Percentiles rank a stretch among this genome's conserved stretches.
Conservation (phyloP, 2,797 vertebrate genomes). For the Triplophysa bombifrons region DNA sequence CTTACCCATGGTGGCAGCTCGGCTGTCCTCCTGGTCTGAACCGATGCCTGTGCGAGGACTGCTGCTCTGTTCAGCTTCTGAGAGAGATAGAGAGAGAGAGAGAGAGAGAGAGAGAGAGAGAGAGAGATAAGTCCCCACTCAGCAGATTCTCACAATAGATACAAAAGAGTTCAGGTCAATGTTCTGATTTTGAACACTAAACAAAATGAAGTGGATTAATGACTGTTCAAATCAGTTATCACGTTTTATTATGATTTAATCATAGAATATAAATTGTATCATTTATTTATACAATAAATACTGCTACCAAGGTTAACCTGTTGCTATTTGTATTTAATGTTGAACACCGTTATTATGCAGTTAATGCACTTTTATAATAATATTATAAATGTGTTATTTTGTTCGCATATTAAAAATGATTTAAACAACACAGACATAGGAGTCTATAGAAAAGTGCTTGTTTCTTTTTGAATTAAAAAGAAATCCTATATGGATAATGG, state of each 20-base stretch:
- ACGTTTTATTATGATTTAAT: not conserved
- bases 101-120: slow-evolving; percentile 33
- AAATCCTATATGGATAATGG: no score
- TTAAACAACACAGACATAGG: no score
- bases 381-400: no score
- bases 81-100: slow-evolving; percentile 41
- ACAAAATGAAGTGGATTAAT: not conserved
- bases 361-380: no score
- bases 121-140: slow-evolving; percentile 31
- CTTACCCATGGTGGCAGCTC: slow-evolving; percentile 88
- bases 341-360: no score
- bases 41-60: slow-evolving; percentile 89
- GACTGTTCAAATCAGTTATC: not conserved
- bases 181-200: not conserved
- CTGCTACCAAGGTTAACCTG: no score
- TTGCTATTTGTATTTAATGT: no score
- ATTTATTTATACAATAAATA: no score
- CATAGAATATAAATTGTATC: no score
- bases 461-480: no score
- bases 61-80: slow-evolving; percentile 90
- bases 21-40: slow-evolving; percentile 93
- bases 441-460: no score
- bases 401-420: no score
- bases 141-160: slow-evolving; percentile 27
- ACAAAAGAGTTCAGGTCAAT: slow-evolving; percentile 30